Evolutionary conservation across 2,797 vertebrate genomes (phyloP), one percentile per base, ranked within the genome.

Genomic region (Agapornis canus): DNA sequence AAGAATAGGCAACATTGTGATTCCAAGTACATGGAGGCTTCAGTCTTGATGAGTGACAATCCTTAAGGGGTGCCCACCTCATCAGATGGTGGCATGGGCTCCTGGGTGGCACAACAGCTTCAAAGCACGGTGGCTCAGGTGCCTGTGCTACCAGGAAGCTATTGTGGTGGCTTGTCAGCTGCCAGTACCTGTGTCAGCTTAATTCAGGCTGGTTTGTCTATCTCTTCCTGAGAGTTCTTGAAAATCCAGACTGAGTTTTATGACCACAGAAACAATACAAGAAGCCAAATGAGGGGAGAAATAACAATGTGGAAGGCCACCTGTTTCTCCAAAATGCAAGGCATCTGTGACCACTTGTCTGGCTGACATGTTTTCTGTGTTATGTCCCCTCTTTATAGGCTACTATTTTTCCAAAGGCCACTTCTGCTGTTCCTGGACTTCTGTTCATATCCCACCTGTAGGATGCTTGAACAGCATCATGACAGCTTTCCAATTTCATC

Each of bases 91-190:
- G 68, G 2, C 7, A 14, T 2, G 17, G 75, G 13, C 43, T 63
- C 40, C n/a, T 0, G 0, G 29, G 8, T 3, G n/a, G 11, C 17
- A 54, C 57, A 0, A 0, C 0, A 16, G 21, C 26, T 63, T 80
- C 48, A 47, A 49, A 26, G 48, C 10, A 13, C 26, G 13, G 21
- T 31, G 52, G 11, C 42, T 52, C 22, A 25, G 37, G 16, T 57
- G 23, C 29, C 32, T 2, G 3, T 63, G 57, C 48, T 64, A 17
- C 19, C 32, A 11, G 17, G 26, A 26, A 51, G 18, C 35, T 68
- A n/a, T 18, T 60, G 40, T 49, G 51, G 18, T 73, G 57, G 9
- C 6, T 60, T 42, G 32, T 56, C 32, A 27, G 40, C 65, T 92
- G 26, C 35, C 35, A 40, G 37, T 8, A 27, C 20, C 11, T 47